Percentiles rank a stretch among this genome's conserved stretches.
Conservation (phyloP, 2,888 invertebrate genomes). For the Clepsis dumicolana region DNA sequence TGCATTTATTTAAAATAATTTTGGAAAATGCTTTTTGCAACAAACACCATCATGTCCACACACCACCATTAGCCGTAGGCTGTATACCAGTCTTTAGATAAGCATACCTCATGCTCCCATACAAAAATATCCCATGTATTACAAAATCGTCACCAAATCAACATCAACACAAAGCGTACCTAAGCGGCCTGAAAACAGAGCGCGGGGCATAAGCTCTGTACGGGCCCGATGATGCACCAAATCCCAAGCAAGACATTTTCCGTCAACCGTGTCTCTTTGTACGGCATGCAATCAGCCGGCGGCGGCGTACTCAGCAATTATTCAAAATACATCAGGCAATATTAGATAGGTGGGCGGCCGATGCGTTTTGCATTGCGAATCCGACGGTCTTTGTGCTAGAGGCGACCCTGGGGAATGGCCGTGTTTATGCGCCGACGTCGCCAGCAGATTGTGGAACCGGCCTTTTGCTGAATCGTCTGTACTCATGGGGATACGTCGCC, state of each 20-base stretch:
- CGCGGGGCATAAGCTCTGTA: constrained; percentile 43
- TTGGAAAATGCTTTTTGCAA: too few species aligned
- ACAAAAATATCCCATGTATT: not conserved
- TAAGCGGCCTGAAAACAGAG: not conserved
- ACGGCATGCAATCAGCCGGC: constrained; percentile 73
- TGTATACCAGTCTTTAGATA: too few species aligned
- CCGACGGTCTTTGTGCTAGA: constrained; percentile 76
- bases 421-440: constrained; percentile 66
- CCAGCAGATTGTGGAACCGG: constrained; percentile 61
- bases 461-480: constrained; percentile 74
- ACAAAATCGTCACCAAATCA: not conserved
- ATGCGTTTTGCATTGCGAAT: constrained; percentile 85
- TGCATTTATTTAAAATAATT: too few species aligned
- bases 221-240: constrained; percentile 52
- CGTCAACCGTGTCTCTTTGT: constrained; percentile 70
- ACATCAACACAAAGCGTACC: not conserved
- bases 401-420: constrained; percentile 67
- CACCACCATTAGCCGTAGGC: too few species aligned
- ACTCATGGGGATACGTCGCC: constrained; percentile 64
- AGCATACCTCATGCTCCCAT: too few species aligned
- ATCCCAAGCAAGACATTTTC: constrained; percentile 77
- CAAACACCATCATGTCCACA: too few species aligned
- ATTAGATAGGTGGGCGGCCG: constrained; percentile 82
- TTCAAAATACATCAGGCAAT: constrained; percentile 84
- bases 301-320: constrained; percentile 76